A percentile compares a stretch with the other conserved stretches of the same genome.
Conservation (phyloP, 2,888 invertebrate genomes). For the Tineola bisselliella region DNA sequence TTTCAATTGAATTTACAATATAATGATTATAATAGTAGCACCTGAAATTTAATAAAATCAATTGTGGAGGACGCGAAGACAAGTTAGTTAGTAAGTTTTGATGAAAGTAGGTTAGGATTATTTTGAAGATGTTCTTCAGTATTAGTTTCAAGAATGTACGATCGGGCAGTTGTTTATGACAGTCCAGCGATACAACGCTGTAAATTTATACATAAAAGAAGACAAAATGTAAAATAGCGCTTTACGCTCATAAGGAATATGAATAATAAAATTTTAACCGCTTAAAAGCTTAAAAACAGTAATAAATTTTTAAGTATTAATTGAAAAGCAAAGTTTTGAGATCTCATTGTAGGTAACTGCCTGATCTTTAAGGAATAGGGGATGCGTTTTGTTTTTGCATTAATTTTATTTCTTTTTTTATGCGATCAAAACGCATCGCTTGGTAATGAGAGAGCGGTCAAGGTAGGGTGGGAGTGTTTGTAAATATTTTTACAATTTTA, state of each 20-base stretch:
- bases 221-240: no score
- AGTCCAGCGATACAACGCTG: background rate
- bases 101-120: slow-evolving; percentile 8
- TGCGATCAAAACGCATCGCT: slow-evolving; percentile 14
- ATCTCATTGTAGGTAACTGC: slow-evolving; percentile 2
- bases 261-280: no score
- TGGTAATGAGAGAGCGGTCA: slow-evolving; percentile 15
- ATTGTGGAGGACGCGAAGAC: background rate
- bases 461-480: slow-evolving; percentile 21
- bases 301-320: no score
- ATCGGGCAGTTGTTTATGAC: background rate
- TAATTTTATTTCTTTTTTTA: background rate
- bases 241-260: no score
- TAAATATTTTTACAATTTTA: slow-evolving; percentile 60
- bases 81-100: slow-evolving; percentile 6
- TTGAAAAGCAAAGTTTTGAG: background rate
- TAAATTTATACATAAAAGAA: background rate
- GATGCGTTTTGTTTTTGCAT: background rate
- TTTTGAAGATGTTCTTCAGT: slow-evolving; percentile 10
- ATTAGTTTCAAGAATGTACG: background rate
- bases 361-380: background rate
- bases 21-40: no score
- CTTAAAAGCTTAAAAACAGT: no score
- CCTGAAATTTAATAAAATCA: background rate
- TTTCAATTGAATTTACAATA: no score